Evolutionary conservation across 2,888 invertebrate genomes (phyloP), one percentile per base, ranked within the genome.

Genomic region (Cecidostiba fungosa): DNA sequence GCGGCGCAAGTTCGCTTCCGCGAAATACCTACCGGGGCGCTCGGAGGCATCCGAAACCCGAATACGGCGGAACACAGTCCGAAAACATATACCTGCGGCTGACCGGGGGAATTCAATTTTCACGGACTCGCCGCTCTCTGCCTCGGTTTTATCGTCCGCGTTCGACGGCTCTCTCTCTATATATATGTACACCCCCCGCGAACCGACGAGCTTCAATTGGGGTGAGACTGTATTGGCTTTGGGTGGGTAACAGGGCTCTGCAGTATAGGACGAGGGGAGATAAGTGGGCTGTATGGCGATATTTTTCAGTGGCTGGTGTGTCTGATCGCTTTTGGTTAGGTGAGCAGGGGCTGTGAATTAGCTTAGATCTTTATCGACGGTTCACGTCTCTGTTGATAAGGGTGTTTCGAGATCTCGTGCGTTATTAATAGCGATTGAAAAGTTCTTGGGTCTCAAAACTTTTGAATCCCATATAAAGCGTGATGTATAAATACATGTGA

Each of bases 81-180:
- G 23, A 73, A 77, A 39, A 62, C 39, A 62, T 72, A 73, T 36
- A 78, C 73, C 62, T 84, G 39, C 39, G 66, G 50, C 74, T 50
- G 66, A 82, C 69, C 66, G n/a, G 43, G 80, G 69, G 80, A 85
- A 87, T 87, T 85, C 73, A 87, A 87, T 87, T 87, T 87, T 84
- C 85, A 78, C 77, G 66, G 85, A 78, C 77, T 81, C 74, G 79
- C 26, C 74, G 36, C 70, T 32, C 73, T 47, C 76, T 36, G 50
- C 23, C 36, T 84, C 74, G 79, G 26, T 84, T 74, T 79, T 78
- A 73, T 84, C 77, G 36, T 36, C 23, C 36, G 74, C 59, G 32
- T 66, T 19, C 47, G 43, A 43, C 29, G 16, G 36, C 32, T 76
- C 32, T 39, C 32, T 76, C 32, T 39, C 39, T 43, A 32, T 26